Evolutionary conservation across 2,888 invertebrate species (phyloP).

Genomic region (Amblyjoppa proteus): DNA sequence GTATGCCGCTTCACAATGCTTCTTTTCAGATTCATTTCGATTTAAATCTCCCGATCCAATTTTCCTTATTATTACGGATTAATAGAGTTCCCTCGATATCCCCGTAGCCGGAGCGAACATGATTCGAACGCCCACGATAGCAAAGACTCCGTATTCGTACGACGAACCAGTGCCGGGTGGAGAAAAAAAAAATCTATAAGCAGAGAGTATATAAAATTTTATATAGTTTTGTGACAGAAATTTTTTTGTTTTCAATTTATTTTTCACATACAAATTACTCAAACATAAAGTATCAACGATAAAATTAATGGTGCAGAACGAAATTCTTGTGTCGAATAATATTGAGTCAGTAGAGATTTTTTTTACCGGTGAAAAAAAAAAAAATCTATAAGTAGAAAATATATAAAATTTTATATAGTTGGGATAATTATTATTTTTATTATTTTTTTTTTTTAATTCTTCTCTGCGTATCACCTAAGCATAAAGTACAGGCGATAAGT

Average conservation of each 20-base stretch:
- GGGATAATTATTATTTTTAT: no score
- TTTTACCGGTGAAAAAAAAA: background rate
- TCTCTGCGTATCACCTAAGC: background rate
- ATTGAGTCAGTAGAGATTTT: no score
- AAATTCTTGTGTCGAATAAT: no score
- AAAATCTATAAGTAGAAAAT: background rate
- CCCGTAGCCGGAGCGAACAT: slow-evolving; percentile 12
- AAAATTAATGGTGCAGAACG: no score
- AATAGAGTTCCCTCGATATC: slow-evolving; percentile 23
- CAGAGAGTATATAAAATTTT: background rate
- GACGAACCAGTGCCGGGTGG: background rate
- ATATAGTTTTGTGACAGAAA: background rate
- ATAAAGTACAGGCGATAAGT: background rate
- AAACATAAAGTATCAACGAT: no score
- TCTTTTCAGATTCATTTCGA: slow-evolving; percentile 57
- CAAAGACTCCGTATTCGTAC: background rate
- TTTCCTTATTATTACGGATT: slow-evolving; percentile 38
- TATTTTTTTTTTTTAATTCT: background rate
- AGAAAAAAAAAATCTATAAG: background rate
- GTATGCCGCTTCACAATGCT: slow-evolving; percentile 68
- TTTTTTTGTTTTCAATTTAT: no score
- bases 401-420: background rate
- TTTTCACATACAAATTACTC: no score
- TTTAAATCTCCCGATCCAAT: slow-evolving; percentile 16
- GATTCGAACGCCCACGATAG: slow-evolving; percentile 4